Conservation (phyloP, 2,113 vertebrate species). For the Sula dactylatra region DNA sequence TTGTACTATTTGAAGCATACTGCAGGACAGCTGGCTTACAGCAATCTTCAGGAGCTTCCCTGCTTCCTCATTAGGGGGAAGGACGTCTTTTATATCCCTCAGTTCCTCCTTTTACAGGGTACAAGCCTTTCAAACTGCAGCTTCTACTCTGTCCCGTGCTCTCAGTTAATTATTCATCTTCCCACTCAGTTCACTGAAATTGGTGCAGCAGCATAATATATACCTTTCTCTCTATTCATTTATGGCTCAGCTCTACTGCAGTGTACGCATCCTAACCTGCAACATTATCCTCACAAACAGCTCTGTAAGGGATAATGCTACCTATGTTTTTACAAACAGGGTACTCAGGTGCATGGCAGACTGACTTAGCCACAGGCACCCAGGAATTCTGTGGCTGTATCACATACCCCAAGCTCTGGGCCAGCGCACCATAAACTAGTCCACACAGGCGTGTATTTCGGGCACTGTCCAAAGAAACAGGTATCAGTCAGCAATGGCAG, state of each 20-base stretch:
- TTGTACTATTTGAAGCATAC: neutral
- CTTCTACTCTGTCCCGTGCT: neutral
- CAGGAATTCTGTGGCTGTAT: neutral
- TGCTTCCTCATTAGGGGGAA: neutral
- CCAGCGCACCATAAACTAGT: neutral
- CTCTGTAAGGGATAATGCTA: neutral
- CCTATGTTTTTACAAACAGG: neutral
- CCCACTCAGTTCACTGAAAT: rapidly evolving
- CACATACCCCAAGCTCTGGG: neutral
- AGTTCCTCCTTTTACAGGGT: neutral
- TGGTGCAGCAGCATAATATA: neutral
- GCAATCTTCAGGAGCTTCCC: neutral
- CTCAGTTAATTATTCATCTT: neutral
- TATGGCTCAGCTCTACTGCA: neutral
- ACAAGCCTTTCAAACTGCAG: neutral
- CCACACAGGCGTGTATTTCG: neutral
- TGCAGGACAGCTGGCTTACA: neutral
- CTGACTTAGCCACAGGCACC: neutral
- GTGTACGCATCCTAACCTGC: neutral
- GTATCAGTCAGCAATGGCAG: neutral
- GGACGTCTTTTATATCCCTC: neutral
- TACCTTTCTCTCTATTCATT: neutral
- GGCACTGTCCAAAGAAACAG: neutral
- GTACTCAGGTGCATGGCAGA: neutral
- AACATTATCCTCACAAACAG: neutral